phyloP scores from a whole-genome alignment of 1,140 invertebrate genomes.

The Aphelinus atriplicis region DNA sequence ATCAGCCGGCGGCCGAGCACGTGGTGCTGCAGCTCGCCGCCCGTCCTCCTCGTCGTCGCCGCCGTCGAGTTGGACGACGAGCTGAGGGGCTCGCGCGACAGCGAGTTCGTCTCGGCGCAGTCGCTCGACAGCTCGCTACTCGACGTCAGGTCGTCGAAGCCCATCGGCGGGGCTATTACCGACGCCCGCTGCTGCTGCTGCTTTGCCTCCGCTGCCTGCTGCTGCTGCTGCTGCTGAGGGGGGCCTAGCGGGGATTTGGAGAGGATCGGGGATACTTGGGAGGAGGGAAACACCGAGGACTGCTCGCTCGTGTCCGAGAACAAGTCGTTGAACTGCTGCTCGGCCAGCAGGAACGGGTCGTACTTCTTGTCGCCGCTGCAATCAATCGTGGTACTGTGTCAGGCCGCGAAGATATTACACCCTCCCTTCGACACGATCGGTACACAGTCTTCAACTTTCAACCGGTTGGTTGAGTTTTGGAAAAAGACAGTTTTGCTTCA shows the following conservation, averaged over 20 bases:
- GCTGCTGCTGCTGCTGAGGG: background rate
- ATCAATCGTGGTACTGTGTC: background rate
- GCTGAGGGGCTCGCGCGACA: conserved; percentile 46
- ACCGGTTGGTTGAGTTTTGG: too few species aligned
- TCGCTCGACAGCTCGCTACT: conserved; percentile 55
- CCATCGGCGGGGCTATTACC: conserved; percentile 61
- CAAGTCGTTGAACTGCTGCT: conserved; percentile 76
- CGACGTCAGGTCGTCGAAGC: conserved; percentile 59
- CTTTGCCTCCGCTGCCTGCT: conserved; percentile 6
- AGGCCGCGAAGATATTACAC: too few species aligned
- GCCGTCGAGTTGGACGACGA: conserved; percentile 45
- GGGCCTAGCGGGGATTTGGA: background rate
- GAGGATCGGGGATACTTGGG: conserved; percentile 28
- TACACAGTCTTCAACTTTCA: too few species aligned
- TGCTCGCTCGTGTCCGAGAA: conserved; percentile 64
- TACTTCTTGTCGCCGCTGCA: conserved; percentile 67
- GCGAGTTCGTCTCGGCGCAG: conserved; percentile 57
- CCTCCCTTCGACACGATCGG: too few species aligned
- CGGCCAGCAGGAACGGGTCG: conserved; percentile 75
- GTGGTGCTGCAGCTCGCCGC: conserved; percentile 31
- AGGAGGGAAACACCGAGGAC: conserved; percentile 51
- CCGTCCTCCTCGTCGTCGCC: conserved; percentile 42
- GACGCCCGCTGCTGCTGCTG: conserved; percentile 52
- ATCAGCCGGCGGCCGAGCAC: conserved; percentile 54
- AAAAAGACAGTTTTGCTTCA: too few species aligned